A percentile compares a stretch with the other conserved stretches of the same genome.
phyloP scores from a whole-genome alignment of 1,140 invertebrate genomes.

The Pogonognathellus flavescens region DNA sequence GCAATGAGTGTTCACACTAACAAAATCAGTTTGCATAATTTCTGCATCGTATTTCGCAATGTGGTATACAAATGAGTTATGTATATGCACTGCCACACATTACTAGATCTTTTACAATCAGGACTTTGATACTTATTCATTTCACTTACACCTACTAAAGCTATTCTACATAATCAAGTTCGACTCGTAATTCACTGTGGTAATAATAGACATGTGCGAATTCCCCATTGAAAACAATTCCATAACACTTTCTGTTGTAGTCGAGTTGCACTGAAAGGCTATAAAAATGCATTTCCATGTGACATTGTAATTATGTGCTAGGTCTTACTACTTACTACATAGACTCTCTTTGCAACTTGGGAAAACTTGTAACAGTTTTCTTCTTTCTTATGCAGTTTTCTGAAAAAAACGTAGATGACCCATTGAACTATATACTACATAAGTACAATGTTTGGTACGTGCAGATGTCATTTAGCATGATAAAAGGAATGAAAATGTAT shows the following conservation, averaged over 20 bases:
- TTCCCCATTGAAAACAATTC: not conserved
- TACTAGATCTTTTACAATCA: not conserved
- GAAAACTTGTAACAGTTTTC: not conserved
- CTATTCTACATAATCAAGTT: not conserved
- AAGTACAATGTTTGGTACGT: not conserved
- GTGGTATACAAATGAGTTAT: not conserved
- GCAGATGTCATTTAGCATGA: constrained; percentile 25
- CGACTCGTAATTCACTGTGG: not conserved
- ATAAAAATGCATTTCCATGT: constrained; percentile 36
- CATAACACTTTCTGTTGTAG: not conserved
- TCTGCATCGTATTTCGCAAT: constrained; percentile 7
- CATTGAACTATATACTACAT: not conserved
- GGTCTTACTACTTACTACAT: not conserved
- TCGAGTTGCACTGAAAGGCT: too few species aligned
- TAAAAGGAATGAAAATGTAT: not conserved
- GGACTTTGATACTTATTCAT: too few species aligned
- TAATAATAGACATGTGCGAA: not conserved
- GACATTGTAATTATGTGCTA: not conserved
- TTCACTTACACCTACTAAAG: too few species aligned
- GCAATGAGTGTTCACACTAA: not conserved
- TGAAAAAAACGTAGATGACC: not conserved
- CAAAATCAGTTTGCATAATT: constrained; percentile 16
- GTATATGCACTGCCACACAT: not conserved
- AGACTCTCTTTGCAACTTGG: not conserved
- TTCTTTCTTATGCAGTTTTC: constrained; percentile 18